phyloP scores from a whole-genome alignment of 2,797 vertebrate species.

The Echiichthys vipera region DNA sequence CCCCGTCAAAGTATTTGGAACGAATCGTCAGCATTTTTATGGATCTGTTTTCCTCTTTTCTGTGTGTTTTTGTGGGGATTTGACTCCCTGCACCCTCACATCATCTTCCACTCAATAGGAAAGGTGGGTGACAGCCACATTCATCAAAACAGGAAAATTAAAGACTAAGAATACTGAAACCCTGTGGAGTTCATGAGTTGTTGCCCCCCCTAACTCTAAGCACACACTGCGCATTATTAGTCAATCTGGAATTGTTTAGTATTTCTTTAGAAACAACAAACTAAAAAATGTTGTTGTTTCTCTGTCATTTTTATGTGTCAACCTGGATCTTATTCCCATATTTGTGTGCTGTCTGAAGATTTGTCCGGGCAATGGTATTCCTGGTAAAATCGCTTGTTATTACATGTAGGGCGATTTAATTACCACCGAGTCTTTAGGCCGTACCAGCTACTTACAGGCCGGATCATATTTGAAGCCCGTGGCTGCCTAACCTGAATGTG shows the following conservation, averaged over 20 bases:
- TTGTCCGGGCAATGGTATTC: accelerated
- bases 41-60: slow-evolving; percentile 22
- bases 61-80: slow-evolving; percentile 21
- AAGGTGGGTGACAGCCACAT: slow-evolving; percentile 31
- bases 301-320: slow-evolving; percentile 12
- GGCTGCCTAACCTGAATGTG: neutral
- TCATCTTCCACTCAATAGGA: slow-evolving; percentile 30
- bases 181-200: slow-evolving; percentile 13
- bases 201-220: slow-evolving; percentile 3
- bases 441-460: neutral
- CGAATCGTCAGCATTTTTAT: slow-evolving; percentile 14
- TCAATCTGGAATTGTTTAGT: slow-evolving; percentile 48
- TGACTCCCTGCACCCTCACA: slow-evolving; percentile 4
- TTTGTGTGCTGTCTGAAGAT: neutral
- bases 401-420: neutral
- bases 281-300: slow-evolving; percentile 10
- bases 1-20: neutral
- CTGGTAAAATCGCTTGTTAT: neutral
- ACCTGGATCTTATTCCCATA: neutral
- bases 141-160: slow-evolving; percentile 33
- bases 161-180: slow-evolving; percentile 12
- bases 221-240: slow-evolving; percentile 29
- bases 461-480: neutral
- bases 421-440: neutral
- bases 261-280: slow-evolving; percentile 27